A percentile compares a stretch with the other conserved stretches of the same genome.
Conservation (phyloP, 2,113 vertebrate genomes). For the Manacus vitellinus region DNA sequence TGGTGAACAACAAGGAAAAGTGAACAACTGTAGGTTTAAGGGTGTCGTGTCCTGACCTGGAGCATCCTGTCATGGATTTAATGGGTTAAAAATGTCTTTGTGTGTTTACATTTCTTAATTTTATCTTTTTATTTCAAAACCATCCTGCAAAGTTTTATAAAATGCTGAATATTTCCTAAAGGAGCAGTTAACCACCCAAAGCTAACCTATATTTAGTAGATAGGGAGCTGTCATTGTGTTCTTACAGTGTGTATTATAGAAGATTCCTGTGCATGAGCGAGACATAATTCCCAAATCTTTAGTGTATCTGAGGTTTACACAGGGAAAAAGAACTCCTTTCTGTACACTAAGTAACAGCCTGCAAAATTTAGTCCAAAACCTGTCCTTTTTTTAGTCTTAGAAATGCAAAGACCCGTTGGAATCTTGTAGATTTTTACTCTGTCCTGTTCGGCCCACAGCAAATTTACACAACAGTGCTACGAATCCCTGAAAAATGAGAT, state of each 20-base stretch:
- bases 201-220: neutral
- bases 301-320: slow-evolving; percentile 58
- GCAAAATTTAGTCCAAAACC: slow-evolving; percentile 44
- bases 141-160: slow-evolving; percentile 12
- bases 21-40: neutral
- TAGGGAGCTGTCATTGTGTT: slow-evolving; percentile 22
- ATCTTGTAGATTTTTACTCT: neutral
- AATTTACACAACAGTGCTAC: slow-evolving; percentile 17
- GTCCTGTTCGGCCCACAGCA: neutral
- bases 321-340: neutral
- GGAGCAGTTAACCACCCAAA: slow-evolving; percentile 26
- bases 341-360: slow-evolving; percentile 65
- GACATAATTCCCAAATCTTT: slow-evolving; percentile 31
- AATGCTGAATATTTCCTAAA: slow-evolving; percentile 21
- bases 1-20: neutral
- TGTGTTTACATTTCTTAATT: slow-evolving; percentile 11
- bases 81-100: neutral
- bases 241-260: slow-evolving; percentile 36
- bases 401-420: slow-evolving; percentile 14
- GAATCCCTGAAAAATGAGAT: slow-evolving; percentile 17
- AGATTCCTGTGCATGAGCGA: slow-evolving; percentile 28
- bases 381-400: slow-evolving; percentile 29
- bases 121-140: neutral
- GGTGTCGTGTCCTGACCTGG: neutral
- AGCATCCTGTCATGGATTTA: neutral